phyloP scores from a whole-genome alignment of 2,888 invertebrate species.

The Drosophila neutralis region DNA sequence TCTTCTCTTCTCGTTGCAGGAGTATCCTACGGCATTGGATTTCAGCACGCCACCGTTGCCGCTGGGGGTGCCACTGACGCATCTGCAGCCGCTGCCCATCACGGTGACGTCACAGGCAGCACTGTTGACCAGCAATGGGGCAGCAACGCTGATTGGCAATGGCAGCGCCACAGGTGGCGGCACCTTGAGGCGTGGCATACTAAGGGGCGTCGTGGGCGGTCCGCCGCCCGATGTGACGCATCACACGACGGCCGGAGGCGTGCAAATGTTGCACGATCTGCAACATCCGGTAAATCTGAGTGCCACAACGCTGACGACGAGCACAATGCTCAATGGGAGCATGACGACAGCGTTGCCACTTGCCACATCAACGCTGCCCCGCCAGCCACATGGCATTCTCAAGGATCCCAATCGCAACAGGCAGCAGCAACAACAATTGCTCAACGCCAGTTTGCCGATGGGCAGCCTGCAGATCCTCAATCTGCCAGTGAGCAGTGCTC shows the following conservation, averaged over 20 bases:
- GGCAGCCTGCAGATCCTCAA: slow-evolving; percentile 87
- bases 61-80: slow-evolving; percentile 79
- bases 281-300: slow-evolving; percentile 81
- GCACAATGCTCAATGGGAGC: slow-evolving; percentile 82
- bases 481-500: slow-evolving; percentile 86
- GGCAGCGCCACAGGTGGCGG: slow-evolving; percentile 62
- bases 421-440: slow-evolving; percentile 85
- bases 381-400: slow-evolving; percentile 88
- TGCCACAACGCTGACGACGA: slow-evolving; percentile 83
- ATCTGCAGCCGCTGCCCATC: slow-evolving; percentile 81
- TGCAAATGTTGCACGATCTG: slow-evolving; percentile 80
- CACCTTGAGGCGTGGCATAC: slow-evolving; percentile 82
- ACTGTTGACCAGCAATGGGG: slow-evolving; percentile 57
- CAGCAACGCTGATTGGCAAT: slow-evolving; percentile 75
- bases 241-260: slow-evolving; percentile 79
- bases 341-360: slow-evolving; percentile 74
- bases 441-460: slow-evolving; percentile 81
- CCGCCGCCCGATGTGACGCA: slow-evolving; percentile 85
- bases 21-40: slow-evolving; percentile 84
- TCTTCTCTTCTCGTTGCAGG: slow-evolving; percentile 70
- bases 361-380: slow-evolving; percentile 81
- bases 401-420: slow-evolving; percentile 88
- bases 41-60: slow-evolving; percentile 72
- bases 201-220: slow-evolving; percentile 83
- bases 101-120: slow-evolving; percentile 80